These are phyloP conservation scores for Betta splendens DNA, from an alignment of 2,797 vertebrate species.

Conservation along the genomic window DNA sequence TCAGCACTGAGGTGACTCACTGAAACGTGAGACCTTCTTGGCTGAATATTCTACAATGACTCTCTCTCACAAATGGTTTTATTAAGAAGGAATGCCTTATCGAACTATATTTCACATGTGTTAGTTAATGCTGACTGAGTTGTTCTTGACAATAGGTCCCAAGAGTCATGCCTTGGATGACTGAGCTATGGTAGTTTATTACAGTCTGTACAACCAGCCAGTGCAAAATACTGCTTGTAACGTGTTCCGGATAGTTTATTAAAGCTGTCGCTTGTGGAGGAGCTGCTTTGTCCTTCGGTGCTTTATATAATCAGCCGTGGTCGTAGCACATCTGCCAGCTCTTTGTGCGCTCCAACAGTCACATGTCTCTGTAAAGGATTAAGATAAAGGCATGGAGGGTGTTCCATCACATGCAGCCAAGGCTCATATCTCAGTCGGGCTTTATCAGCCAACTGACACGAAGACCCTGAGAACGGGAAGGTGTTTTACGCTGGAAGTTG, in stretches of 20 bases:
- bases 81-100: neutral
- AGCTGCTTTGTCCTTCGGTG: neutral
- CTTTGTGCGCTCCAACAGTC: too few relatives aligned
- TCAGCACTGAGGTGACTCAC: conserved; percentile 13
- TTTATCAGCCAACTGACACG: conserved; percentile 65
- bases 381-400: conserved; percentile 66
- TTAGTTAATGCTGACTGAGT: neutral
- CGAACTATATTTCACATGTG: neutral
- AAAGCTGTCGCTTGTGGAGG: neutral
- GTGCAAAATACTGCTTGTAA: neutral
- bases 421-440: conserved; percentile 32
- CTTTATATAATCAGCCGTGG: too few relatives aligned
- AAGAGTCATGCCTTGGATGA: conserved; percentile 17
- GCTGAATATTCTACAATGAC: conserved; percentile 5
- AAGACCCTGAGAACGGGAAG: neutral
- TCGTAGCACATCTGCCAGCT: too few relatives aligned
- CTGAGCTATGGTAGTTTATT: neutral
- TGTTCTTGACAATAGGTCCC: neutral
- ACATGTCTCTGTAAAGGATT: neutral
- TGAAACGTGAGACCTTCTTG: conserved; percentile 39
- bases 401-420: conserved; percentile 44
- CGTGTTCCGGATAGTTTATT: neutral
- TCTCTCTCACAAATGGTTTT: conserved; percentile 14
- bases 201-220: neutral
- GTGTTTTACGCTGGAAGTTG: neutral